phyloP scores from a whole-genome alignment of 2,888 invertebrate species.

The Adela reaumurella region DNA sequence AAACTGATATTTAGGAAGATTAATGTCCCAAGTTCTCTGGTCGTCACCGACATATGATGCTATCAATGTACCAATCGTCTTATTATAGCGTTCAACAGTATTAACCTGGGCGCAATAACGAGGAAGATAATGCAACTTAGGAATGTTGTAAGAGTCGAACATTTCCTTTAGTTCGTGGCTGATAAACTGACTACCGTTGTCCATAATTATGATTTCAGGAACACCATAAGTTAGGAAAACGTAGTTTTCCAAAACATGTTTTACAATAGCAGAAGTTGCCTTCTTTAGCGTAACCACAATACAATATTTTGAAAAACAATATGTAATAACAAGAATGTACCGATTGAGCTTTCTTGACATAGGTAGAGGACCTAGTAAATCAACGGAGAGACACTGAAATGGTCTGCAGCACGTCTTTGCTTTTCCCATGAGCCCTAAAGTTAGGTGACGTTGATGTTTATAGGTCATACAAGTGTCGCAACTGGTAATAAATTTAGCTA shows the following conservation, averaged over 20 bases:
- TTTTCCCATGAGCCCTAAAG: too few relatives aligned
- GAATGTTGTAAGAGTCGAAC: conserved; percentile 13
- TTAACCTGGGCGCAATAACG: conserved; percentile 9
- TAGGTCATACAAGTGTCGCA: too few relatives aligned
- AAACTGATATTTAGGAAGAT: conserved; percentile 12
- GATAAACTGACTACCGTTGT: conserved; percentile 16
- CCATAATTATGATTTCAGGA: conserved; percentile 14
- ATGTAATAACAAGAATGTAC: conserved; percentile 12
- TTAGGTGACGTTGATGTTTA: too few relatives aligned
- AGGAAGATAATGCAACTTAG: conserved; percentile 12
- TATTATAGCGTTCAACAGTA: conserved; percentile 14
- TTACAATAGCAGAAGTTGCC: conserved; percentile 4
- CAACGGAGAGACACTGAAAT: too few relatives aligned
- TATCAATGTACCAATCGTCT: conserved; percentile 6
- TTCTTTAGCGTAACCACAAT: conserved; percentile 9
- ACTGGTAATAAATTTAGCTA: too few relatives aligned
- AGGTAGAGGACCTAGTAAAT: too few relatives aligned
- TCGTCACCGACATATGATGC: conserved; percentile 3
- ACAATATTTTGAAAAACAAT: conserved; percentile 15
- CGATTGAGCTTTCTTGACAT: too few relatives aligned
- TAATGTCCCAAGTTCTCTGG: conserved; percentile 11
- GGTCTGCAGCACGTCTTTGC: too few relatives aligned
- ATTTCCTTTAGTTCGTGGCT: conserved; percentile 5
- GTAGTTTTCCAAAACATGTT: conserved; percentile 11
- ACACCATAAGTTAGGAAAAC: conserved; percentile 17